Evolutionary conservation across 2,888 invertebrate species (phyloP), one percentile per base, ranked within the genome.

Genomic region (Crocallis elinguaria): DNA sequence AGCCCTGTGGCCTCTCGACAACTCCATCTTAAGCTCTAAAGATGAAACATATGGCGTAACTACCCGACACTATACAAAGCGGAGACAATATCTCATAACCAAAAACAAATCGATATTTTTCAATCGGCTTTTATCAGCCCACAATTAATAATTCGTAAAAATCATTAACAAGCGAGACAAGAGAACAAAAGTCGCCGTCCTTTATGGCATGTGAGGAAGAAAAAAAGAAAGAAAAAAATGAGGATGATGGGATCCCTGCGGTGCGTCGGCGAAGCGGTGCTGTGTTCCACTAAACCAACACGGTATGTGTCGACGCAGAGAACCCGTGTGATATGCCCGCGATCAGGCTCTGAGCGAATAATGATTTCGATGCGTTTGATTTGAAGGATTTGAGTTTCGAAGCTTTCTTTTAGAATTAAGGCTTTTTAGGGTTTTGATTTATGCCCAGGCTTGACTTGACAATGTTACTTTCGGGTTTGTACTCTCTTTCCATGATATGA

Each of bases 81-180:
- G 39, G 48, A 56, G 50, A 57, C 61, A 57, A 58, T 60, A 57
- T 57, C 60, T 64, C 58, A 60, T 63, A 57, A 60, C 59, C 45
- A 54, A 56, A 63, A 51, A 61, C 62, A 64, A 71, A 64, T 62
- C 62, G 80, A 79, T 84, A 88, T 87, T 86, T 86, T 85, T 88
- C 86, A 88, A 88, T 88, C 84, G 79, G 67, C 82, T 85, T 84
- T 83, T 85, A 85, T 84, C 80, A 71, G 71, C 62, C 76, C 75
- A 86, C 87, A 87, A 90, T 91, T 91, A 90, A 90, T 91, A 90
- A 88, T 86, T 82, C 88, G 86, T 88, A 85, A 88, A 88, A 88
- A 89, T 90, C 91, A 90, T 91, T 91, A 91, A 88, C 83, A 77
- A 79, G 75, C 83, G 79, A 85, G 86, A 88, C 88, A 84, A 77